Conservation (phyloP, 2,888 invertebrate genomes). For the Thalpophila matura region DNA sequence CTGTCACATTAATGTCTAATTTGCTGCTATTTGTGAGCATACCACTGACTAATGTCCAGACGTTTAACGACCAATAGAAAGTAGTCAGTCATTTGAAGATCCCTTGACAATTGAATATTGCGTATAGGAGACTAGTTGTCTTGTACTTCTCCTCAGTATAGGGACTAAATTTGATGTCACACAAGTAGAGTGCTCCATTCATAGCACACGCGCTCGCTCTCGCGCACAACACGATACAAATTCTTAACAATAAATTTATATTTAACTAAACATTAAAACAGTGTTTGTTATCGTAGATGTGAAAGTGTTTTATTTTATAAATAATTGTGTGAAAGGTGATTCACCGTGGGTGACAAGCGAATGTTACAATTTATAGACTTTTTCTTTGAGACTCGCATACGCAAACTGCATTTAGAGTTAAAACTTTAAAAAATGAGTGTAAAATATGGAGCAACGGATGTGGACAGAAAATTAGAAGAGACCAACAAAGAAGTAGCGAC, state of each 20-base stretch:
- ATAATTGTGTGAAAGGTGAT: conserved; percentile 51
- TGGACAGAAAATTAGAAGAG: conserved; percentile 71
- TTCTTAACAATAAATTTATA: conserved; percentile 49
- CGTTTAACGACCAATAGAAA: conserved; percentile 15
- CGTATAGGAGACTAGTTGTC: conserved; percentile 48
- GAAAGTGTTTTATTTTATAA: conserved; percentile 50
- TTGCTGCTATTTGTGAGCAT: conserved; percentile 6
- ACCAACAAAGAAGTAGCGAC: conserved; percentile 69
- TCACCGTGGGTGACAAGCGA: conserved; percentile 43
- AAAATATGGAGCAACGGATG: conserved; percentile 84
- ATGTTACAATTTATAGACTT: conserved; percentile 45
- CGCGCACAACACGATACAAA: conserved; percentile 57
- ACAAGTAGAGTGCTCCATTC: conserved; percentile 78
- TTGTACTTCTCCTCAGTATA: conserved; percentile 61
- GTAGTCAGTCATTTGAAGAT: conserved; percentile 23
- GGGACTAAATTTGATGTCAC: conserved; percentile 74
- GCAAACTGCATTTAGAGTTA: conserved; percentile 12
- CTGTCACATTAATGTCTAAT: conserved; percentile 19
- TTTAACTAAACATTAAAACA: conserved; percentile 50
- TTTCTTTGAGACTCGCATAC: conserved; percentile 42
- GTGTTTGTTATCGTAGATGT: conserved; percentile 68
- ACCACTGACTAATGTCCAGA: conserved; percentile 10
- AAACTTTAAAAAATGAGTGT: conserved; percentile 72
- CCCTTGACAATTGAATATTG: conserved; percentile 41
- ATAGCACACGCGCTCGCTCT: conserved; percentile 77